Base-by-base conservation (phyloP, 1,140 invertebrate genomes). In the Sesamia nonagrioides region DNA sequence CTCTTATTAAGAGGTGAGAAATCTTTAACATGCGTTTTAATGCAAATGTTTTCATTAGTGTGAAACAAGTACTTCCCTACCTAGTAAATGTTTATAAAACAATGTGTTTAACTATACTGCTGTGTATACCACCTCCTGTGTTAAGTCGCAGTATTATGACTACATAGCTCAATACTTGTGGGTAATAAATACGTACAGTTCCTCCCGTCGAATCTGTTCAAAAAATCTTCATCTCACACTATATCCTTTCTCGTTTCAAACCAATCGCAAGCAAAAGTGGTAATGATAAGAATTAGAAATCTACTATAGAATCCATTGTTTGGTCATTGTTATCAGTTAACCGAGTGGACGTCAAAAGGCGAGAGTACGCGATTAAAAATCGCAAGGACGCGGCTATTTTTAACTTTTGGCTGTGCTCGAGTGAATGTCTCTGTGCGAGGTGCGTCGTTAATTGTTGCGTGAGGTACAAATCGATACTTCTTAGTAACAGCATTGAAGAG, bases 351-450 rank as follows among this genome's bases (percentile, higher is more conserved):
- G 61, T 66, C 66, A 48, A 69, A 50, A 69, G 18, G 66, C 66
- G 42, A 37, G 66, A 50, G 66, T 50, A 69, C 42, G 42, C 42
- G 42, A 69, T 69, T 69, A 50, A 69, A 69, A 69, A 69, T 69
- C 48, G 50, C 69, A 73, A 73, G 69, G 69, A 73, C 69, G 68
- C 45, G 17, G 69, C 69, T 73, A 73, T 73, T 73, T 73, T 56
- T 73, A 73, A 56, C 69, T 33, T 58, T 58, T 56, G 33, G 52
- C n/a, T 40, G 69, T 73, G 50, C 69, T 73, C 69, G 50, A 72
- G 69, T 73, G 69, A 73, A 73, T 73, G 69, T 73, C 69, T 73
- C 52, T 9, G 69, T 73, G 69, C 66, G 66, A 27, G 66, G 40
- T 50, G 42, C 42, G 61, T 66, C 37, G 61, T 37, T 66, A 66